Conservation (phyloP, 2,113 vertebrate species). For the Oncorhynchus kisutch region DNA sequence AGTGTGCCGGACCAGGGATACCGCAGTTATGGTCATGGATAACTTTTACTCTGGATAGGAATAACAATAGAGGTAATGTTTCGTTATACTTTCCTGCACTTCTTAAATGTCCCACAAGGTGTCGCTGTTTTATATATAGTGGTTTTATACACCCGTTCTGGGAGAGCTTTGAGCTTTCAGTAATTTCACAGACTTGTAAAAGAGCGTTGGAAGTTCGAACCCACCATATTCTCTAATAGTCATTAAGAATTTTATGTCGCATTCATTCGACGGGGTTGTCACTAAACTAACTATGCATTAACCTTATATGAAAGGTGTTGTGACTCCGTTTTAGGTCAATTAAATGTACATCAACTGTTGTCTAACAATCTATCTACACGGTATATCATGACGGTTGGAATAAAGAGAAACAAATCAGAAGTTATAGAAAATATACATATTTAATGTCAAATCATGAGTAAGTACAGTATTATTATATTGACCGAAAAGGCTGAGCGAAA, state of each 20-base stretch:
- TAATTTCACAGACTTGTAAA: too few relatives aligned
- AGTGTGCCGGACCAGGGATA: too few relatives aligned
- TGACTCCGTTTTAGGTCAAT: background rate
- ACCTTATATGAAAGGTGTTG: background rate
- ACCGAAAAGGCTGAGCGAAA: conserved; percentile 32
- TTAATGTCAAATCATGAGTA: conserved; percentile 52
- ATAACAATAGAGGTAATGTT: too few relatives aligned
- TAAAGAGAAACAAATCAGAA: background rate
- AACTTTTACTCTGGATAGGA: too few relatives aligned
- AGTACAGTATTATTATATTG: conserved; percentile 22
- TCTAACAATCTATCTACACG: background rate
- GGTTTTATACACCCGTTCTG: background rate
- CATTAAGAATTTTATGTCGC: background rate
- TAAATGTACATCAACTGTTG: background rate
- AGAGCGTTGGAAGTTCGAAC: too few relatives aligned
- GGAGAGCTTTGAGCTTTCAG: background rate
- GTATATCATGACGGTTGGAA: background rate
- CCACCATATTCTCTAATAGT: background rate
- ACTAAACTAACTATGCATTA: background rate
- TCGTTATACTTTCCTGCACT: too few relatives aligned
- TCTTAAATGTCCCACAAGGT: background rate
- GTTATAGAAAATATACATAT: conserved; percentile 55
- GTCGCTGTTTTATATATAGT: background rate
- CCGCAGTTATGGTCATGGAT: too few relatives aligned
- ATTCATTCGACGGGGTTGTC: background rate